A percentile compares a stretch with the other conserved stretches of the same genome.
Evolutionary conservation across 2,888 invertebrate genomes (phyloP).

Genomic region (Ochropleura leucogaster): DNA sequence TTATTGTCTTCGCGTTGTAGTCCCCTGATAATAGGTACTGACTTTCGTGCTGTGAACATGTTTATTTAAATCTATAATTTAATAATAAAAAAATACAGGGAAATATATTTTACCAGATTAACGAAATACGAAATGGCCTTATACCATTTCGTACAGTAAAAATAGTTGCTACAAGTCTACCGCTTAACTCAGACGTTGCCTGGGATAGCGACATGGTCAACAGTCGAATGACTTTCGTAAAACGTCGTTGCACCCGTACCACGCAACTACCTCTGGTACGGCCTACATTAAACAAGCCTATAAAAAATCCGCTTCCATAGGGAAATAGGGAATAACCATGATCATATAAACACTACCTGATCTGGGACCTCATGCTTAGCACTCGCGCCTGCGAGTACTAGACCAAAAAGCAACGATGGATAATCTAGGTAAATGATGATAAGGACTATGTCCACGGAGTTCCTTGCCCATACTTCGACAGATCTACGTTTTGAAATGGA

Average conservation of each 20-base stretch:
- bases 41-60: slow-evolving; percentile 91
- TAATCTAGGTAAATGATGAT: background rate
- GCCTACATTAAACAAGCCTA: background rate
- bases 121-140: background rate
- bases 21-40: slow-evolving; percentile 91
- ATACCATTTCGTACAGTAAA: background rate
- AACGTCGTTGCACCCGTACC: background rate
- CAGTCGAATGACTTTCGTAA: background rate
- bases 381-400: no score
- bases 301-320: background rate
- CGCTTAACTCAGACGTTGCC: background rate
- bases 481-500: no score
- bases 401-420: no score
- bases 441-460: background rate
- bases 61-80: background rate
- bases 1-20: slow-evolving; percentile 86
- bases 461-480: no score
- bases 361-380: no score
- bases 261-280: background rate
- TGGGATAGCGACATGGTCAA: background rate
- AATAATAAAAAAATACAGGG: background rate
- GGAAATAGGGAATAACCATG: background rate
- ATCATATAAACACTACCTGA: no score
- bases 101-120: background rate
- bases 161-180: background rate